Base-by-base conservation (phyloP, 2,113 vertebrate species). In the Nothobranchius furzeri region DNA sequence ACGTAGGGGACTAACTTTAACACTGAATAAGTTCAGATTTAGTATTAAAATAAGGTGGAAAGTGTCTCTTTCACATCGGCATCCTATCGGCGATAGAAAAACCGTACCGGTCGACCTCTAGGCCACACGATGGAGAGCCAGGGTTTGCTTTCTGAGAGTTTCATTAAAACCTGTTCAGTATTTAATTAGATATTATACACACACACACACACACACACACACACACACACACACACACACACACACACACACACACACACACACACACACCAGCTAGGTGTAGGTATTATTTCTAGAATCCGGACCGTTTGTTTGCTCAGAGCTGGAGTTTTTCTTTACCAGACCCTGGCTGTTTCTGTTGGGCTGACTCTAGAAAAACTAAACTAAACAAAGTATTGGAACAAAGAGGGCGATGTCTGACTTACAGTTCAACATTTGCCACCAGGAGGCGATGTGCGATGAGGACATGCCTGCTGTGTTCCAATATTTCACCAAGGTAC, bases 381-480 rank as follows among this genome's bases (percentile, higher is more conserved):
- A 47, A 47, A 54, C 43, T 49, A 25, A 67, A 43, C 55, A 35
- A 40, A 43, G 55, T 79, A 75, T 83, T 83, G 64, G 70, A 76
- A 73, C 68, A 66, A 60, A 59, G 42, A 70, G 52, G 68, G 64
- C 63, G 7, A 57, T 64, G 63, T 78, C 81, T 84, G 70, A 84
- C 76, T 74, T 62, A 56, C 66, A 70, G 73, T 76, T 51, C 68
- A 70, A 78, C 83, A 84, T 75, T 60, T 83, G 83, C 87, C 82
- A 95, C 93, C 75, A 87, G 78, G 95, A 96, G 90, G 88, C 87
- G 9, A 92, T 93, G 64, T 89, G 83, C 15, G 93, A 96, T 12
- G 95, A 95, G 9, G 87, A 91, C 58, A 93, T 93, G 0, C 93
- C 95, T 63, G 75, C 86, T 80, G 87, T 90, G 85, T 91, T 89